Percentiles rank a stretch among this genome's conserved stretches.
Conservation (phyloP, 2,888 invertebrate genomes). For the Stenolophus ochropezus region DNA sequence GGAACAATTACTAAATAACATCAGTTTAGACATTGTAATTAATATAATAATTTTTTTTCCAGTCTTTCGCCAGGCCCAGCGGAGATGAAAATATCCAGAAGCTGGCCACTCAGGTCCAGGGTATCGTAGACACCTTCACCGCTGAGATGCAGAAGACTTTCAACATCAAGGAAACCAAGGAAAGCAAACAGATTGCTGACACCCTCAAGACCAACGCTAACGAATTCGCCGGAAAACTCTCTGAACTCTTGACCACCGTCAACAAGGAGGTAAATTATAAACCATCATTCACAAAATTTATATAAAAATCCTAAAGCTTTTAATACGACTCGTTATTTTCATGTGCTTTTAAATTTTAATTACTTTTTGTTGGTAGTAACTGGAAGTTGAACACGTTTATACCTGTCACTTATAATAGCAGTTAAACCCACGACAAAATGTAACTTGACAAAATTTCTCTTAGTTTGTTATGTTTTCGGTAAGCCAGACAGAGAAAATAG, state of each 20-base stretch:
- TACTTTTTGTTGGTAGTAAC: too few relatives aligned
- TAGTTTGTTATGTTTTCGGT: too few relatives aligned
- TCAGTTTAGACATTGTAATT: not conserved
- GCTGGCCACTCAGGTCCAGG: not conserved
- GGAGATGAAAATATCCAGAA: conserved; percentile 38
- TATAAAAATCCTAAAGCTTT: too few relatives aligned
- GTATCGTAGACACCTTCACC: not conserved
- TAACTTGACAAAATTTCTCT: too few relatives aligned
- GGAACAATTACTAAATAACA: not conserved
- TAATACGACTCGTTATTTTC: too few relatives aligned
- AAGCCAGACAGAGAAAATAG: too few relatives aligned
- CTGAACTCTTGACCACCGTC: not conserved
- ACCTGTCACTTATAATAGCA: too few relatives aligned
- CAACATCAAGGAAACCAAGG: conserved; percentile 33
- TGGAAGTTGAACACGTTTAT: too few relatives aligned
- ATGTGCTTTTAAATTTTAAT: too few relatives aligned
- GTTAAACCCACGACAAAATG: too few relatives aligned
- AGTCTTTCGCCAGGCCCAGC: conserved; percentile 22
- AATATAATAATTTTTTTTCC: not conserved
- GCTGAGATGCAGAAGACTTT: conserved; percentile 27
- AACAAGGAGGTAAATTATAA: conserved; percentile 32
- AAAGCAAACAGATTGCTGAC: conserved; percentile 33
- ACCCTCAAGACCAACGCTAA: conserved; percentile 38
- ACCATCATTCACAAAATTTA: too few relatives aligned
- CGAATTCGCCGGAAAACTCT: conserved; percentile 32